Base-by-base conservation (phyloP, 1,140 invertebrate species). In the Diprion similis region DNA sequence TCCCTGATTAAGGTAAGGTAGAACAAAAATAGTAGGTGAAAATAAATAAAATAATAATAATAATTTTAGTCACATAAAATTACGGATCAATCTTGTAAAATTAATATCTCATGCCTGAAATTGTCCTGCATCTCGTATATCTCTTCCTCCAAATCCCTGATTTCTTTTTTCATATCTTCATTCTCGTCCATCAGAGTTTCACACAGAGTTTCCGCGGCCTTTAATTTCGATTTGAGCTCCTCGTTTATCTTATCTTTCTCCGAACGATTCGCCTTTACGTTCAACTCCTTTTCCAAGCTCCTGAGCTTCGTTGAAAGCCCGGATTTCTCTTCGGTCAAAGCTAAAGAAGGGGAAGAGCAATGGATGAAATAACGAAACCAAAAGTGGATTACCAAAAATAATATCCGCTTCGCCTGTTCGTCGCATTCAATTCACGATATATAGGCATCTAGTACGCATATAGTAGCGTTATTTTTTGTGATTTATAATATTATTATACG, bases 121-220 rank as follows among this genome's bases (percentile, higher is more conserved):
- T 96, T 97, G 85, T 99, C 97, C 85, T 99, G 97, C 93, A 99
- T 95, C 88, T 99, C 97, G 82, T 99, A 97, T 87, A 99, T 97
- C 89, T 99, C 98, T 73, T 97, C 95, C 82, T 98, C 96, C 80
- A 99, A 89, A 80, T 98, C 96, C 69, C 94, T 88, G 18, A 99
- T 92, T 85, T 99, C 97, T 78, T 95, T 95, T 82, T 98, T 97
- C 88, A 99, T 94, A 68, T 96, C 94, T 82, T 98, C 95, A 88
- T 99, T 99, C 86, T 99, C 98, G 81, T 98, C 96, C 93, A 97
- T 96, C 1, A 99, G 88, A 77, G 96, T 95, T 84, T 98, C 96
- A 81, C 96, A 96, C 1, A 98, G 89, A 68, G 93, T 94, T 89
- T 99, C 97, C 1, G 96, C 94, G 17, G 95, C 93, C 71, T 94